A percentile compares a stretch with the other conserved stretches of the same genome.
Evolutionary conservation across 2,113 vertebrate genomes (phyloP).

Genomic region (Tragulus kanchil): DNA sequence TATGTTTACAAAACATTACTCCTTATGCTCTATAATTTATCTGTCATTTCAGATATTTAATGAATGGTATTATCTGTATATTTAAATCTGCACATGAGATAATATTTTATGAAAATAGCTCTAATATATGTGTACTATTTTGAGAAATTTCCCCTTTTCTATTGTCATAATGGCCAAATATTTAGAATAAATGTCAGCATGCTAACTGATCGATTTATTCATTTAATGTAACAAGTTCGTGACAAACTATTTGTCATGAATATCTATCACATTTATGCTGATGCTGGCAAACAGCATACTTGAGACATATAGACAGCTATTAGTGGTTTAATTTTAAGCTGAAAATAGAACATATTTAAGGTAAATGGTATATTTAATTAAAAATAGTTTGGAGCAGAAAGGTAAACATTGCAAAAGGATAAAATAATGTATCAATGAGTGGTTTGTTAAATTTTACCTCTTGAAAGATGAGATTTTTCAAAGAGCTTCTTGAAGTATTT

Average conservation of each 20-base stretch:
- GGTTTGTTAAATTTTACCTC: background rate
- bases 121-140: background rate
- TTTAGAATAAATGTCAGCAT: background rate
- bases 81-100: background rate
- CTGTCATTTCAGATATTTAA: background rate
- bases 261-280: background rate
- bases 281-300: background rate
- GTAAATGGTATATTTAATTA: background rate
- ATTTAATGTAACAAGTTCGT: background rate
- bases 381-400: background rate
- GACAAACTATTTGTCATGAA: background rate
- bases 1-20: background rate
- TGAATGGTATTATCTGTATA: background rate
- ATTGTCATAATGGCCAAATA: background rate
- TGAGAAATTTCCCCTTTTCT: background rate
- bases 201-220: background rate
- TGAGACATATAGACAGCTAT: background rate
- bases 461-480: background rate
- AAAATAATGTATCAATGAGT: background rate
- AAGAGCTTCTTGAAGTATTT: background rate
- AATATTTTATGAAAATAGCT: background rate
- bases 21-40: background rate
- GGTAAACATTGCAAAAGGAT: background rate
- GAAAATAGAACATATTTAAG: background rate
- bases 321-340: background rate